A percentile compares a stretch with the other conserved stretches of the same genome.
Conservation (phyloP, 2,113 vertebrate genomes). For the Glaucidium brasilianum region DNA sequence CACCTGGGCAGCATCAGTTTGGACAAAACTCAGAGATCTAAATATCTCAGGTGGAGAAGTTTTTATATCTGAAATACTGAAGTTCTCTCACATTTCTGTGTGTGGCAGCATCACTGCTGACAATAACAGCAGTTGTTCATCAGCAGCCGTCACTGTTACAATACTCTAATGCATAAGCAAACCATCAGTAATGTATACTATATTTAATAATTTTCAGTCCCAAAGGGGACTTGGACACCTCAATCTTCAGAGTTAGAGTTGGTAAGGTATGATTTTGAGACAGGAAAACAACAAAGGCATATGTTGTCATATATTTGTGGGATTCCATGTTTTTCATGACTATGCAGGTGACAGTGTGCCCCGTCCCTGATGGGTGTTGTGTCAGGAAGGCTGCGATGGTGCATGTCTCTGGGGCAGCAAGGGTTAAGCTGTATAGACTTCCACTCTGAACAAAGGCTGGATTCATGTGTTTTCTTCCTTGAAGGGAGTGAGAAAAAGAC, state of each 20-base stretch:
- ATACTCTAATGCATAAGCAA: neutral
- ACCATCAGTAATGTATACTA: neutral
- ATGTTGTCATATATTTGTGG: neutral
- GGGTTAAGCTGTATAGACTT: slow-evolving; percentile 29
- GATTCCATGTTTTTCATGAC: neutral
- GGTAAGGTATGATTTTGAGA: neutral
- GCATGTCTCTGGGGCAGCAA: neutral
- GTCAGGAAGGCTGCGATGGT: rapidly evolving
- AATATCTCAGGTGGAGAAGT: neutral
- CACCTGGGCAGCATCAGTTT: neutral
- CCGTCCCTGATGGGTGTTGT: neutral
- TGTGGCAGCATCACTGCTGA: neutral
- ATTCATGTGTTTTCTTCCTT: slow-evolving; percentile 51
- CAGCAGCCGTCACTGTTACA: neutral
- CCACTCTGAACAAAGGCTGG: slow-evolving; percentile 32
- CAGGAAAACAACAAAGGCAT: neutral
- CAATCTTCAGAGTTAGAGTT: neutral
- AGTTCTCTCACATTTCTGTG: rapidly evolving
- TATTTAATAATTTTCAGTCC: neutral
- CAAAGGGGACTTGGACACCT: neutral
- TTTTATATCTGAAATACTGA: neutral
- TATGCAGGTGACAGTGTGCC: neutral
- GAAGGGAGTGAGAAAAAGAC: slow-evolving; percentile 40
- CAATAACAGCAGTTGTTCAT: neutral
- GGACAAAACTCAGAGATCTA: neutral